These are phyloP conservation scores for Falco berigora DNA, from an alignment of 2,797 vertebrate genomes.

Conservation along the genomic window DNA sequence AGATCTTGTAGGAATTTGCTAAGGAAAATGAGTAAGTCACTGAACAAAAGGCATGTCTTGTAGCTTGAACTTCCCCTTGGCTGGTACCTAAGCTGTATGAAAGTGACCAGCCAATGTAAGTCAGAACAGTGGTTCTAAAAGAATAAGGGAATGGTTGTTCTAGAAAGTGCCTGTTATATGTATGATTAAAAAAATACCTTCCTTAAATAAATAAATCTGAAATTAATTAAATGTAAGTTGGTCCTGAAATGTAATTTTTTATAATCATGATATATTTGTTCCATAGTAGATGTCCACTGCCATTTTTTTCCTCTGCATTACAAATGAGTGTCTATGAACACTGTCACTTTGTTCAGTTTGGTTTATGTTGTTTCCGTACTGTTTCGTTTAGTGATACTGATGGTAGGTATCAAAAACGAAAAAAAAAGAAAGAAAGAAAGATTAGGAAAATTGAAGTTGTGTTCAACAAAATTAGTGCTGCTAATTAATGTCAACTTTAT, in stretches of 20 bases:
- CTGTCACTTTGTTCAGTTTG: not conserved
- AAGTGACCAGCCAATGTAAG: not conserved
- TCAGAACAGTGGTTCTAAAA: not conserved
- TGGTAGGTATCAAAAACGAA: not conserved
- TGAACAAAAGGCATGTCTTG: not conserved
- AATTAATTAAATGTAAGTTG: not conserved
- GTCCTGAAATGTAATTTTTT: not conserved
- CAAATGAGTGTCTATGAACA: not conserved
- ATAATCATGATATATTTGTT: not conserved
- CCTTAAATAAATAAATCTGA: not conserved
- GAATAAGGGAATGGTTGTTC: not conserved
- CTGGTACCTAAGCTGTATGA: not conserved
- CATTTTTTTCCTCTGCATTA: not conserved
- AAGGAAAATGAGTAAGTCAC: not conserved
- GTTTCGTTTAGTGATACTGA: not conserved
- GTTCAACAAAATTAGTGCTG: not conserved
- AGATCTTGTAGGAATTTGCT: not conserved
- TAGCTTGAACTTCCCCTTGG: not conserved
- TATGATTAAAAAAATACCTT: not conserved
- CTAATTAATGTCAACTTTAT: not conserved
- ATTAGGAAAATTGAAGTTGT: not conserved
- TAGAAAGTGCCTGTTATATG: not conserved
- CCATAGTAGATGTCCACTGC: not conserved
- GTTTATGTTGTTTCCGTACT: not conserved
- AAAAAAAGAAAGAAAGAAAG: too few relatives aligned